phyloP scores from a whole-genome alignment of 1,140 invertebrate species.

The Lerema accius region DNA sequence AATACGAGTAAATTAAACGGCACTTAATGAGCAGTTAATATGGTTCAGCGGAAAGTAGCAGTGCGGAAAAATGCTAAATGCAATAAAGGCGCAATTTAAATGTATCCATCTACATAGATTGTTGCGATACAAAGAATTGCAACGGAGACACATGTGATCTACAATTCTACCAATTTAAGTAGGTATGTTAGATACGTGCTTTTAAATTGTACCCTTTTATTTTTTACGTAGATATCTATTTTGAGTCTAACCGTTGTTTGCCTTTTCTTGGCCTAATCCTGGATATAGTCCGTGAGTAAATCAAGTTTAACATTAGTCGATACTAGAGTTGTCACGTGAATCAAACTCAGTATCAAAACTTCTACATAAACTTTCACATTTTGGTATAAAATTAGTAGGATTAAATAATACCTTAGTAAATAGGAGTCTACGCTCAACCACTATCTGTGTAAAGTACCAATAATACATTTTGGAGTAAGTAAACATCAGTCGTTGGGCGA shows the following conservation, averaged over 20 bases:
- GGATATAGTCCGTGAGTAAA: too few relatives aligned
- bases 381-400: not conserved
- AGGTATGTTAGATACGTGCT: too few relatives aligned
- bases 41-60: constrained; percentile 14
- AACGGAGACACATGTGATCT: constrained; percentile 9
- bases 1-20: constrained; percentile 24
- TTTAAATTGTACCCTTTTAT: too few relatives aligned
- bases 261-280: too few relatives aligned
- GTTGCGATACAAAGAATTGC: constrained; percentile 9
- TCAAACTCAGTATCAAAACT: too few relatives aligned
- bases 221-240: too few relatives aligned
- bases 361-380: too few relatives aligned
- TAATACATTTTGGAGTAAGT: not conserved
- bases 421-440: not conserved
- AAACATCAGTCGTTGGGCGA: constrained; percentile 11
- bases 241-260: too few relatives aligned
- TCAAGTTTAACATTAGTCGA: too few relatives aligned
- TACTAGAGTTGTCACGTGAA: too few relatives aligned
- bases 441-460: not conserved
- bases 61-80: constrained; percentile 20
- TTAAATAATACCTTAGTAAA: too few relatives aligned
- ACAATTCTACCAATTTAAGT: too few relatives aligned
- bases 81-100: constrained; percentile 27
- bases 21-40: constrained; percentile 28
- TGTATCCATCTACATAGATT: constrained; percentile 23